Base-by-base conservation (phyloP, 2,113 vertebrate genomes). In the Pterocles burchelli region DNA sequence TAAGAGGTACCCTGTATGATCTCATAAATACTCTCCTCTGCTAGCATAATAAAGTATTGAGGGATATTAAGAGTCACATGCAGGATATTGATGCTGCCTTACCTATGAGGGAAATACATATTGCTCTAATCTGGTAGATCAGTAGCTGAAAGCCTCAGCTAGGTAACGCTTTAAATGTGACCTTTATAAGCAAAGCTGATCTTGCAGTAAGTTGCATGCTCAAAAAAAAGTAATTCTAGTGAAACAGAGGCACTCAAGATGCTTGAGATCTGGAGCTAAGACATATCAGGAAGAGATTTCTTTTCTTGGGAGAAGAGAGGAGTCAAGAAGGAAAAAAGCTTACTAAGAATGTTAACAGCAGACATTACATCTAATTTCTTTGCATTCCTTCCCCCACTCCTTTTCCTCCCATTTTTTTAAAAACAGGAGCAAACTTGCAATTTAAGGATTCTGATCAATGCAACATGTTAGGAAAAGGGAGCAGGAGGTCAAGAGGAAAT, bases 401-500 rank as follows among this genome's bases (percentile, higher is more conserved):
- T 73, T 86, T 91, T 96, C 95, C 94, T 97, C 91, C 81, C 61
- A 76, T 95, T 96, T 92, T 92, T 93, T 87, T 82, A 90, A 89
- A 94, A 96, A 88, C 70, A 94, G 94, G 58, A 97, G 93, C 88
- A 85, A 97, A 92, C 85, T 92, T 78, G 90, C 5, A 29, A 89
- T 85, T 95, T 92, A 95, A 96, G 89, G 89, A 93, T 96, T 95
- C 89, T 97, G 93, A 97, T 97, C 97, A 96, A 96, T 97, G 96
- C 94, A 97, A 95, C 88, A 94, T 96, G 94, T 91, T 92, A 89
- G 90, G 95, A 97, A 96, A 93, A 97, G 94, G 95, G 94, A 93
- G 93, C 92, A 95, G 88, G 92, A 95, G 93, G 94, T 95, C 96
- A 97, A 97, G 94, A 96, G 95, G 93, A 97, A 97, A 97, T 96